Evolutionary conservation across 2,888 invertebrate species (phyloP), one percentile per base, ranked within the genome.

Genomic region (Drosophila anomelani): DNA sequence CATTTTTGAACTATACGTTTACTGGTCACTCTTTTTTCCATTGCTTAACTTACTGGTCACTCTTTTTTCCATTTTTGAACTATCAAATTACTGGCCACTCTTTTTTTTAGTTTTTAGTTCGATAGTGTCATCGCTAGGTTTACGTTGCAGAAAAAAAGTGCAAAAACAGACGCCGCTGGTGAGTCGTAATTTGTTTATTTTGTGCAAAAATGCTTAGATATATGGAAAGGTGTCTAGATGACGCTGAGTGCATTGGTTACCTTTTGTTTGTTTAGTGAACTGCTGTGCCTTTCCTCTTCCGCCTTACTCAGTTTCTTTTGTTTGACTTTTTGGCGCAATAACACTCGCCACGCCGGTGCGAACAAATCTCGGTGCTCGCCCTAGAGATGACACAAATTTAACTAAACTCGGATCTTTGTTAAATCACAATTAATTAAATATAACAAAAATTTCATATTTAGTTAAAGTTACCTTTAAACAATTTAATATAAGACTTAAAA

Each of bases 311-410:
- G 64, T 64, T 69, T 66, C 47, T 68, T 75, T 80, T 71, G 85
- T 81, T 85, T 85, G 68, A 76, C 78, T 81, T 87, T 90, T 90
- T 90, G 90, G 90, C 90, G 90, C 90, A 81, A 88, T 85, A 79
- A 76, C 75, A 55, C 75, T 80, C 39, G 53, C 69, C 68, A 68
- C 55, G 58, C 57, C 62, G 75, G 68, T 53, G 39, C 49, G 26
- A 20, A 12, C 12, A 20, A 26, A 62, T 32, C 34, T 51, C 49
- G 17, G 34, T 34, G 20, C 51, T 20, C 34, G 10, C 23, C 15
- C 15, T 53, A 38, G 36, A 23, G 51, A 36, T 53, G 51, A 20
- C 36, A 53, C 5, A 34, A 51, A 20, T 20, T 20, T 20, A 23
- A 34, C 20, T 15, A 15, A 23, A 15, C 9, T 53, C 10, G 15